phyloP scores from a whole-genome alignment of 2,888 invertebrate genomes.

The Dysmachus trigonus region DNA sequence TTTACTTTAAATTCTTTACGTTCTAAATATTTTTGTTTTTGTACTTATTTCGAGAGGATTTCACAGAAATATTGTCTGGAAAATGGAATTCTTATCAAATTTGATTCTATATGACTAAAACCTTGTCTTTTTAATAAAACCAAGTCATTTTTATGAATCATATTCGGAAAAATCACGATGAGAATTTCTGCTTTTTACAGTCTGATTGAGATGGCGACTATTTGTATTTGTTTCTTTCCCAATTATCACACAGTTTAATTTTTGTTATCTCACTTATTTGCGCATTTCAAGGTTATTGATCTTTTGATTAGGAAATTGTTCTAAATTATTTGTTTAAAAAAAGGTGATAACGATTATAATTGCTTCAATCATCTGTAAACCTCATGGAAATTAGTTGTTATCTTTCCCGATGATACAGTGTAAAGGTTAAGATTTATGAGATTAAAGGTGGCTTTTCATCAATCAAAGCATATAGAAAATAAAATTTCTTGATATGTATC shows the following conservation, averaged over 20 bases:
- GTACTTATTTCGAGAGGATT: too few species aligned
- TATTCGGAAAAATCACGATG: neutral
- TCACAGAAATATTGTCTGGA: too few species aligned
- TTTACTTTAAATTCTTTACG: too few species aligned
- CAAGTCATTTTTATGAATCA: neutral
- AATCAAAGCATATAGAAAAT: neutral
- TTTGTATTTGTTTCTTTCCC: neutral
- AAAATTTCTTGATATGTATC: neutral
- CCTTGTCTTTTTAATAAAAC: too few species aligned
- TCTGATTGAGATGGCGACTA: neutral
- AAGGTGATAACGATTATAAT: neutral
- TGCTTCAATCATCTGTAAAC: neutral
- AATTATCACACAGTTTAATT: neutral
- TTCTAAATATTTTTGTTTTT: too few species aligned
- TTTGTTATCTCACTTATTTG: neutral
- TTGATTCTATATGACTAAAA: too few species aligned
- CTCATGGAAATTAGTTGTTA: neutral
- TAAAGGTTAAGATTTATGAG: neutral
- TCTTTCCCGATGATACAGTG: neutral
- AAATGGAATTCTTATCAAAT: too few species aligned
- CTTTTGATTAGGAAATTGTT: neutral
- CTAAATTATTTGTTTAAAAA: neutral
- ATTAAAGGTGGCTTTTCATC: neutral
- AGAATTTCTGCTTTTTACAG: too few species aligned
- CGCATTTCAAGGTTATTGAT: neutral